Base-by-base conservation (phyloP, 1,140 invertebrate species). In the Heliconius congener region DNA sequence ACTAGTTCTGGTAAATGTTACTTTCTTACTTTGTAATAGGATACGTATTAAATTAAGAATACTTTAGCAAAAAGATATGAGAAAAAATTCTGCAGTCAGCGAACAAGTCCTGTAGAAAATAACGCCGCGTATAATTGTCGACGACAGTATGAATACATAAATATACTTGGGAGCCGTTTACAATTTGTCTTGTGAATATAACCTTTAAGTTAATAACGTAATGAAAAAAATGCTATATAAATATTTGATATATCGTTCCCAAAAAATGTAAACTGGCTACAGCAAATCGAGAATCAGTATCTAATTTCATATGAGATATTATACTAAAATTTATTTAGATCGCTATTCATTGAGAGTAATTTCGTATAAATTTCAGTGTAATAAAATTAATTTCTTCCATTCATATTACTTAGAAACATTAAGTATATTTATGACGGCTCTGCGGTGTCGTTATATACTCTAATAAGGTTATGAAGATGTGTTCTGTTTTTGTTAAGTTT, bases 111-210 rank as follows among this genome's bases (percentile, higher is more conserved):
- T 81, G 79, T 73, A 82, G 83, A 86, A 88, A 86, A 88, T 88
- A 88, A 87, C 81, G 82, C 81, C 81, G 80, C 83, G 83, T 87
- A 87, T 89, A 91, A 91, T 91, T 86, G 86, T 86, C 85, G 80
- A 34, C 79, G 81, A 85, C 84, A 84, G 83, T 88, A 87, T 86
- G 85, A 89, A 90, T 87, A 88, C 89, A 66, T 27, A 23, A 60
- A 91, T 91, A 72, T 85, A 88, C 83, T 78, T 86, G 82, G 84
- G 23, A 37, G 6, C 34, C 39, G 77, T 81, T 79, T 66, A 77
- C 71, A 76, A 19, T 46, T 73, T 74, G 18, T 81, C 77, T 57
- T 77, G 8, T 72, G 8, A 30, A 27, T 30, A 39, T 72, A 72
- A 66, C 23, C 11, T 27, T 27, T 27, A 1, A 1, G 8, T 23